These are phyloP conservation scores for Argya squamiceps DNA, from an alignment of 2,797 vertebrate species.

Conservation along the genomic window DNA sequence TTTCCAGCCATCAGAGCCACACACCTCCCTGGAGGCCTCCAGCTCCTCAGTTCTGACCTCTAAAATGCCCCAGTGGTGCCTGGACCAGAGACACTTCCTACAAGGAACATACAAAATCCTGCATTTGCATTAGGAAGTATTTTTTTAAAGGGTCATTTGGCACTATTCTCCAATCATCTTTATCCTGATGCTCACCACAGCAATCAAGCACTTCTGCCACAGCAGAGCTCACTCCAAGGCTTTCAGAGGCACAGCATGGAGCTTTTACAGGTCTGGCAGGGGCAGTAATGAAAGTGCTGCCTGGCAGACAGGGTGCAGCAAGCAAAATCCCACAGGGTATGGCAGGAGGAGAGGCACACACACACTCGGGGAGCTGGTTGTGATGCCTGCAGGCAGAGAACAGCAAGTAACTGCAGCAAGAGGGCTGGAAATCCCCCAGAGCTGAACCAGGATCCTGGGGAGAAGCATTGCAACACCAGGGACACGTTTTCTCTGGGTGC, in stretches of 20 bases:
- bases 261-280: neutral
- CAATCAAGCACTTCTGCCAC: neutral
- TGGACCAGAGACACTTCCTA: neutral
- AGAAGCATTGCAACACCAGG: neutral
- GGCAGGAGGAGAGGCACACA: neutral
- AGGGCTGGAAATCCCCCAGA: neutral
- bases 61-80: neutral
- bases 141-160: neutral
- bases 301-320: neutral
- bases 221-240: neutral
- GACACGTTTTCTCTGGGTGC: rapidly evolving
- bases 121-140: neutral
- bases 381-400: neutral
- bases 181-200: rapidly evolving
- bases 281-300: neutral
- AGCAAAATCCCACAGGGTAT: neutral
- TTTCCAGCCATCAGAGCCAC: neutral
- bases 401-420: neutral
- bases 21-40: neutral
- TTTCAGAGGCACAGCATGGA: neutral
- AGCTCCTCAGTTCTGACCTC: neutral
- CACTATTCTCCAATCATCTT: neutral
- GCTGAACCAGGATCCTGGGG: neutral
- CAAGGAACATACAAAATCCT: neutral
- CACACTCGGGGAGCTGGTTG: neutral